Conservation (phyloP, 2,797 vertebrate species). For the Poeciliopsis turneri region DNA sequence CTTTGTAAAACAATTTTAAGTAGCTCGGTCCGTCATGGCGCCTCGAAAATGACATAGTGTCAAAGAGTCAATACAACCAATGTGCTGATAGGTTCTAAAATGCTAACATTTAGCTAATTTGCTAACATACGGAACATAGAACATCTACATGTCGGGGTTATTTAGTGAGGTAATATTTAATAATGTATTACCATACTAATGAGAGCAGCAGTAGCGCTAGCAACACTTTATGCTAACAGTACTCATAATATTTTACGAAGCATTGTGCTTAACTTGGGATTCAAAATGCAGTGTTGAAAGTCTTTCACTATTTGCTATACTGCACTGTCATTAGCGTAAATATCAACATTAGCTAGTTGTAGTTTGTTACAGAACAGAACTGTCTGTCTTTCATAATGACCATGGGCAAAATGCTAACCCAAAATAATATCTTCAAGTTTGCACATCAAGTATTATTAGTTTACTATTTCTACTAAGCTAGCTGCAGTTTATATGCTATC, state of each 20-base stretch:
- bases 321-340: background rate
- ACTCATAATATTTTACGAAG: background rate
- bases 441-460: background rate
- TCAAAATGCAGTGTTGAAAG: background rate
- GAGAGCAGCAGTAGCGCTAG: no score
- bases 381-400: background rate
- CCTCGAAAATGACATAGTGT: no score
- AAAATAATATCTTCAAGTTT: background rate
- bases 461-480: background rate
- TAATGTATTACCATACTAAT: no score
- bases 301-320: background rate
- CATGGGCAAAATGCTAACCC: background rate
- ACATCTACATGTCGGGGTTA: no score
- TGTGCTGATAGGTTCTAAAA: no score
- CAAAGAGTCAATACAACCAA: background rate
- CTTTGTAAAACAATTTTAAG: no score
- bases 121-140: no score
- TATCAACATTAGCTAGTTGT: background rate
- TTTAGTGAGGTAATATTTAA: no score
- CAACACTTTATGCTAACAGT: no score
- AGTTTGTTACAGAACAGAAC: background rate
- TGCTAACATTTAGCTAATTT: no score
- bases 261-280: background rate
- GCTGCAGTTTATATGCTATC: background rate
- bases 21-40: no score